phyloP scores from a whole-genome alignment of 2,797 vertebrate species.

The Lepidocolaptes lacrymiger region DNA sequence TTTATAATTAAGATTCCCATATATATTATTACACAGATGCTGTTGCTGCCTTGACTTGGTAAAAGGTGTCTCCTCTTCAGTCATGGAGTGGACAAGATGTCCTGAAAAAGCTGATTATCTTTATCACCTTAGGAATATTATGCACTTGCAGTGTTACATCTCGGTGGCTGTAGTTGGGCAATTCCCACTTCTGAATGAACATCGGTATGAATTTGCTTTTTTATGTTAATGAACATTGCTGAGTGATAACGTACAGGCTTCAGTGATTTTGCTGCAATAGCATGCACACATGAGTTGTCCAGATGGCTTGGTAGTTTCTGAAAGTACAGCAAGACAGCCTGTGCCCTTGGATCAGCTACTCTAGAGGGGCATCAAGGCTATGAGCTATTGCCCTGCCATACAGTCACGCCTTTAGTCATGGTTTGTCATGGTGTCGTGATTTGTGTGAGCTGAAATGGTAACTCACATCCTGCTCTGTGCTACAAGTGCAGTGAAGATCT shows the following conservation, averaged over 20 bases:
- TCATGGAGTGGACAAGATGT: conserved; percentile 7
- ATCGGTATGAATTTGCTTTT: not conserved
- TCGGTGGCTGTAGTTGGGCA: not conserved
- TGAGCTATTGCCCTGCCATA: not conserved
- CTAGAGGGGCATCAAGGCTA: not conserved
- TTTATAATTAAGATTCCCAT: not conserved
- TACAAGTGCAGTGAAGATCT: not conserved
- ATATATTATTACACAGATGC: conserved; percentile 7
- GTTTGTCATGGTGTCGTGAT: not conserved
- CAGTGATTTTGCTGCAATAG: not conserved
- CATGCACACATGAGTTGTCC: not conserved
- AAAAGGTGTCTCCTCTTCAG: conserved; percentile 72
- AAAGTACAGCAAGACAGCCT: not conserved
- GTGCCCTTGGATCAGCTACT: not conserved
- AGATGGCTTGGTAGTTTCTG: not conserved
- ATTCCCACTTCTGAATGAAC: not conserved
- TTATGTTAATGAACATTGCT: not conserved
- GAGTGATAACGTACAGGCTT: not conserved
- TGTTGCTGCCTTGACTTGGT: conserved; percentile 76
- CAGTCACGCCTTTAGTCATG: not conserved
- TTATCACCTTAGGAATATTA: not conserved
- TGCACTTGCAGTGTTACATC: not conserved
- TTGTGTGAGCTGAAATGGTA: not conserved
- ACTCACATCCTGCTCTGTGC: not conserved
- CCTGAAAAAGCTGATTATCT: conserved; percentile 24